Conservation (phyloP, 2,797 vertebrate species). For the Potorous gilbertii region DNA sequence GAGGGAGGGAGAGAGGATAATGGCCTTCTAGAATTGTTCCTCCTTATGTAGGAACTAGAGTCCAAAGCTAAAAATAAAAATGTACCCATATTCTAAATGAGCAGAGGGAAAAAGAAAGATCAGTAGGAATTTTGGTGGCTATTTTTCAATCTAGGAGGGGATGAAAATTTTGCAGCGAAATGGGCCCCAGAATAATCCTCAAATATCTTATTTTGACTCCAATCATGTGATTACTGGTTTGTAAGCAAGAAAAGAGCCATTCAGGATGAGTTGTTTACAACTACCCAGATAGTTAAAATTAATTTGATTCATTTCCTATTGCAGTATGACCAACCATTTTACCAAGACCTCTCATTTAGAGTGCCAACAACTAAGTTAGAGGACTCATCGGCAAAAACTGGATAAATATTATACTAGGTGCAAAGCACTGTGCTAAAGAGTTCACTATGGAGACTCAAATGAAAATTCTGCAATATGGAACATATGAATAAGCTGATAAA, state of each 20-base stretch:
- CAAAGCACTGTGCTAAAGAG: background rate
- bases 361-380: background rate
- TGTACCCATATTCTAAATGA: background rate
- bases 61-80: background rate
- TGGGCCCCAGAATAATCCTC: background rate
- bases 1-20: background rate
- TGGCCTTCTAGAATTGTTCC: background rate
- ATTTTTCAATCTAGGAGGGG: background rate
- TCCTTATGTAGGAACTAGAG: background rate
- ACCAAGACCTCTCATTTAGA: background rate
- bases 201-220: background rate
- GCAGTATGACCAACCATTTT: background rate
- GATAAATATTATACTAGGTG: background rate
- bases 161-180: background rate
- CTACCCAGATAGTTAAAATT: background rate
- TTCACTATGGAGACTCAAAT: background rate
- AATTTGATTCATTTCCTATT: background rate
- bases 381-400: background rate
- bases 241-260: background rate
- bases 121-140: background rate
- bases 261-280: background rate
- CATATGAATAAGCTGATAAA: background rate
- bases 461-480: background rate
- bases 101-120: background rate
- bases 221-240: background rate